Conservation (phyloP, 2,888 invertebrate genomes). For the Amblyteles armatorius region DNA sequence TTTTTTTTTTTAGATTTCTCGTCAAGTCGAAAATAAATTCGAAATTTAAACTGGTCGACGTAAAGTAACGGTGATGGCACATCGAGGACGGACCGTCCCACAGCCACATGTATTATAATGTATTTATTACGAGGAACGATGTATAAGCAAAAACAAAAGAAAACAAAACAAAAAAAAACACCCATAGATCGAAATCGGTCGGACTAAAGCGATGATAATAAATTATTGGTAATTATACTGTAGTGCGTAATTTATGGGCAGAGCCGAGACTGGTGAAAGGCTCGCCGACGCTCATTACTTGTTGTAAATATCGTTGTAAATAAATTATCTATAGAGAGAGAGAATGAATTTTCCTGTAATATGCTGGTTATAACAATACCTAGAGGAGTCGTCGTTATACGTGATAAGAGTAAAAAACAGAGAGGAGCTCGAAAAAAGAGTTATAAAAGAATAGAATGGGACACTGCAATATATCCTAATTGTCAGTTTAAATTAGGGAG, state of each 20-base stretch:
- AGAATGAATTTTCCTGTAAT: constrained; percentile 61
- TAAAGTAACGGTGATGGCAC: constrained; percentile 3
- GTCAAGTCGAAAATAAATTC: constrained; percentile 33
- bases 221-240: constrained; percentile 79
- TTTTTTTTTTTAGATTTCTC: constrained; percentile 9
- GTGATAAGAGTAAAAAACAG: constrained; percentile 71
- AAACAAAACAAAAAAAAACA: constrained; percentile 20
- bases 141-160: constrained; percentile 11
- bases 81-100: constrained; percentile 22
- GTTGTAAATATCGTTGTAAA: constrained; percentile 77
- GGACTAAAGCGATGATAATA: constrained; percentile 74
- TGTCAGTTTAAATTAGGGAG: constrained; percentile 82
- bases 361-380: constrained; percentile 57
- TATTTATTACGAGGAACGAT: constrained; percentile 79
- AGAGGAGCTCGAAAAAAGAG: constrained; percentile 47
- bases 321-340: constrained; percentile 62
- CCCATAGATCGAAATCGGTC: constrained; percentile 27
- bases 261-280: constrained; percentile 29
- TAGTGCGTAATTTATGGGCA: constrained; percentile 77
- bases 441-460: constrained; percentile 76
- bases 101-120: constrained; percentile 81
- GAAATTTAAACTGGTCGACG: constrained; percentile 17
- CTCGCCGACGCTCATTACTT: constrained; percentile 50
- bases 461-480: constrained; percentile 84
- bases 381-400: constrained; percentile 72